Evolutionary conservation across 2,113 vertebrate species (phyloP), one percentile per base, ranked within the genome.

Genomic region (Rousettus leschenaultii): DNA sequence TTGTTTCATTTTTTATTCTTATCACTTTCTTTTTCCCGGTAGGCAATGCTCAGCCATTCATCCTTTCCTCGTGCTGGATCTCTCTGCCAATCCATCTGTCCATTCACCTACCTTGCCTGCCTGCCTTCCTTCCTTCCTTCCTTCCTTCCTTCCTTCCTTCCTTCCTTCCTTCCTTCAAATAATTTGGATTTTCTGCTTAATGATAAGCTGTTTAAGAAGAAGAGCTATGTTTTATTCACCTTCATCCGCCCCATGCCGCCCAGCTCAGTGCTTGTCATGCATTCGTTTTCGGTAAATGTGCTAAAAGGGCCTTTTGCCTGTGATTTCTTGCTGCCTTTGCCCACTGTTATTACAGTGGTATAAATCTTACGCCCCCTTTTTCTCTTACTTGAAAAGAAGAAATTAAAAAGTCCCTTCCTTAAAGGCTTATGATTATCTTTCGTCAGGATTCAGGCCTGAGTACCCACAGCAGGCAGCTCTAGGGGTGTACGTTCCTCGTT

Each of bases 331-430:
- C 65, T 22, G 6, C 3, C 61, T 66, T 85, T 68, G 68, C 38
- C 2, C 12, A 38, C 28, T 88, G n/a, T 80, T 53, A 79, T 80
- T 53, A 79, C 24, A 80, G n/a, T 68, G 30, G 9, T 45, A 57
- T 6, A 77, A 94, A 61, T 40, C 26, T 48, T 71, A 82, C 63
- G 14, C 22, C 45, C 2, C 7, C 6, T 82, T 86, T 73, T 45
- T 68, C 48, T 66, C 35, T 13, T 63, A 28, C 74, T 83, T 66
- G 61, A 93, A 95, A 71, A 92, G 51, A 95, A 94, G 21, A 85
- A 80, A 66, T 91, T 96, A 70, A 57, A 93, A 86, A 71, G 15
- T 15, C 21, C 48, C 30, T 95, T 88, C 65, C 61, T 22, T 55
- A 82, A 74, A 92, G 65, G n/a, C 38, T 89, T 90, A 11, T 18